Evolutionary conservation across 2,888 invertebrate species (phyloP), one percentile per base, ranked within the genome.

Genomic region (Arrhopalites spinosus): DNA sequence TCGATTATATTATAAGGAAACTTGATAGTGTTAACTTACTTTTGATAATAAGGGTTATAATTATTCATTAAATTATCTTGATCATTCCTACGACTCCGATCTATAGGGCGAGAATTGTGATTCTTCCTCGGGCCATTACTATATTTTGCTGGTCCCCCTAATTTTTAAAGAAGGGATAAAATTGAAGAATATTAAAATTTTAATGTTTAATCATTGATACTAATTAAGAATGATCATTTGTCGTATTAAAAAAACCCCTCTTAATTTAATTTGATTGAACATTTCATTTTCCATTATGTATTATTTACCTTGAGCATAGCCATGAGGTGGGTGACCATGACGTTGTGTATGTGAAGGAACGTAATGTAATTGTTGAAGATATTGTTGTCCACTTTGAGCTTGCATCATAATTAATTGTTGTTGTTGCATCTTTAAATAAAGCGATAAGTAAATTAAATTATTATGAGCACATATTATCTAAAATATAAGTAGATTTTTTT

Each of bases 391-490:
- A 25, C 56, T 43, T 50, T 67, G 61, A 68, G 74, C 68, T 73
- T 75, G 75, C 75, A 75, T 75, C 75, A 75, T 75, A 17, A 75
- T 61, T 27, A 70, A 36, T 29, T 69, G 75, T 23, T 74, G 74
- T 17, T 59, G 59, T 23, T 59, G 59, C 59, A 59, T 59, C 36
- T 36, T 17, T 20, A 53, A 15, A 53, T 20, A 20, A 53, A 17
- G 15, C 3, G 17, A n/a, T 17, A 53, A 5, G 23, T 53, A 53
- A 53, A 8, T 53, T 20, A 45, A 15, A 53, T 53, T 20, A 53
- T 20, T 53, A 17, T 20, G 11, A 45, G 15, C 47, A 45, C 47
- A 45, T 45, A 45, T n/a, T n/a, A n/a, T n/a, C n/a, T n/a, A n/a
- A n/a, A n/a, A n/a, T n/a, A n/a, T n/a, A n/a, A n/a, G n/a, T n/a